These are phyloP conservation scores for Cyprinodon diabolis DNA, from an alignment of 2,797 vertebrate genomes.

Conservation along the genomic window DNA sequence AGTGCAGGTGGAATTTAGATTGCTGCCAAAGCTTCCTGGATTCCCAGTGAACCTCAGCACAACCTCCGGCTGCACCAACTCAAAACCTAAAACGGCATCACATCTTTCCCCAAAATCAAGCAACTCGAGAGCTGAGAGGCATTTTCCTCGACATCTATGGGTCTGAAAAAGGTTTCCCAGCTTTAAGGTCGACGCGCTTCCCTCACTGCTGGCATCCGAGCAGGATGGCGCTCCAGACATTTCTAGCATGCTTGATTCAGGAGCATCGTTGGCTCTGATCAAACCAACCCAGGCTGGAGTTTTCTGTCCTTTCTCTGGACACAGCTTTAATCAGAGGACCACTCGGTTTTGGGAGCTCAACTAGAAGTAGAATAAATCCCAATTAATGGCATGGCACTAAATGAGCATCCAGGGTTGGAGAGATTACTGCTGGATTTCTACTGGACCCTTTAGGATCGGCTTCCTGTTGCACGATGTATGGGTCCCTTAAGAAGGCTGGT, in stretches of 20 bases:
- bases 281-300: neutral
- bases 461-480: too few species aligned
- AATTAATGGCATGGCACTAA: too few species aligned
- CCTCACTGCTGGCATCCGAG: neutral
- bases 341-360: too few species aligned
- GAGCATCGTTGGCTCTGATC: neutral
- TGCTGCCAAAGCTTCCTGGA: too few species aligned
- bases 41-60: too few species aligned
- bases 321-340: too few species aligned
- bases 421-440: too few species aligned
- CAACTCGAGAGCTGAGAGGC: neutral
- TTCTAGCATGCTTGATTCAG: neutral
- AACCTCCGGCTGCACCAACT: neutral
- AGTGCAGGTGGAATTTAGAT: too few species aligned
- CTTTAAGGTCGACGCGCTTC: neutral
- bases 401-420: too few species aligned
- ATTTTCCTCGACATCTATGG: neutral
- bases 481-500: too few species aligned
- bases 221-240: neutral
- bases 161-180: neutral
- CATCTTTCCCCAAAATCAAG: neutral
- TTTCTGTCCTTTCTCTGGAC: neutral
- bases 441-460: too few species aligned
- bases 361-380: too few species aligned
- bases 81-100: neutral